phyloP scores from a whole-genome alignment of 1,140 invertebrate species.

The Wiebesia pumilae region DNA sequence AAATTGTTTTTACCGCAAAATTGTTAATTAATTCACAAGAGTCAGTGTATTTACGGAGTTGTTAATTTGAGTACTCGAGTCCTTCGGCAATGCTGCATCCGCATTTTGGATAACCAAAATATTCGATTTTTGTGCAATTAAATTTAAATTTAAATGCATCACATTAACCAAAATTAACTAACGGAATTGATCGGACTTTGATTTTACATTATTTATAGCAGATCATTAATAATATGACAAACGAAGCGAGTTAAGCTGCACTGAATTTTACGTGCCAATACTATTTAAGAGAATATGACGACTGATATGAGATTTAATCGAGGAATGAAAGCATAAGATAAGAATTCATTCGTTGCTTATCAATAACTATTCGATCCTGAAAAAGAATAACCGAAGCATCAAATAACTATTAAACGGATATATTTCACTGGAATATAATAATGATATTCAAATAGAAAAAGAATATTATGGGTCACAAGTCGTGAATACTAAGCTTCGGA shows the following conservation, averaged over 20 bases:
- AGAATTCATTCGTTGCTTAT: too few species aligned
- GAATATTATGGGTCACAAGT: too few species aligned
- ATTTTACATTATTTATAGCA: neutral
- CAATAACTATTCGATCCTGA: too few species aligned
- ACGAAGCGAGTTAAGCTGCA: too few species aligned
- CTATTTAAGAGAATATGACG: neutral
- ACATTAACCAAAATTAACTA: too few species aligned
- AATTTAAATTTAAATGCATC: neutral
- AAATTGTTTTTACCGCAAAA: neutral
- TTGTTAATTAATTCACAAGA: neutral
- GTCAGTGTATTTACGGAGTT: neutral
- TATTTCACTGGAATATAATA: neutral
- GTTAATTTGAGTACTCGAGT: neutral
- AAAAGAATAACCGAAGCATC: too few species aligned
- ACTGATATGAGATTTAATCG: too few species aligned
- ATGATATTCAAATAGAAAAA: neutral
- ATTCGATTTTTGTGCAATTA: neutral
- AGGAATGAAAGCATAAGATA: too few species aligned
- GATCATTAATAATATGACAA: neutral
- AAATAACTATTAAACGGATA: too few species aligned
- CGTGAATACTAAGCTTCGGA: too few species aligned
- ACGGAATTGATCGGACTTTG: too few species aligned
- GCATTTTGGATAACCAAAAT: neutral
- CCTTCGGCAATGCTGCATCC: neutral
- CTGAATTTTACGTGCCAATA: neutral